Conservation (phyloP, 1,140 invertebrate genomes). For the Sinella curviseta region DNA sequence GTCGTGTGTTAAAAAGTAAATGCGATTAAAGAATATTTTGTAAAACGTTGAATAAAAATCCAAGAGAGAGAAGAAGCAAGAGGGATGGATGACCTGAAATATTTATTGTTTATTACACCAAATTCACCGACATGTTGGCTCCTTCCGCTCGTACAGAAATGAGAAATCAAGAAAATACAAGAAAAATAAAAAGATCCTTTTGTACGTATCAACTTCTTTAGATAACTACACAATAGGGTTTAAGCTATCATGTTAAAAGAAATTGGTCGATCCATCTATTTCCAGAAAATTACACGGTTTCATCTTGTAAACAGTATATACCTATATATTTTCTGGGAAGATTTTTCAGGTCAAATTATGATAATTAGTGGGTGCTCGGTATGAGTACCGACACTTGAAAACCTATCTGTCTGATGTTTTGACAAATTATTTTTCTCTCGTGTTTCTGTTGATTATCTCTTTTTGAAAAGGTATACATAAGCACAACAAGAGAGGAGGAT, state of each 20-base stretch:
- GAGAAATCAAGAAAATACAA: not conserved
- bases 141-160: not conserved
- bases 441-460: not conserved
- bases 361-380: constrained; percentile 3
- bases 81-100: constrained; percentile 23
- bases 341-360: constrained; percentile 11
- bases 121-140: not conserved
- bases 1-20: no score
- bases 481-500: no score
- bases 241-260: no score
- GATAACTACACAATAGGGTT: not conserved
- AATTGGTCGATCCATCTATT: no score
- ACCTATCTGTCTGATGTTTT: not conserved
- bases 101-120: constrained; percentile 6
- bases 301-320: not conserved
- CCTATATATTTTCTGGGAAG: not conserved
- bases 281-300: not conserved
- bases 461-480: not conserved
- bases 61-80: no score
- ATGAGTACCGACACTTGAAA: not conserved
- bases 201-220: not conserved
- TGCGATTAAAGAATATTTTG: no score
- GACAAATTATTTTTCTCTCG: not conserved
- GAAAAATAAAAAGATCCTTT: not conserved
- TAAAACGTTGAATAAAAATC: no score